Conservation (phyloP, 2,888 invertebrate genomes). For the Eilema caniola region DNA sequence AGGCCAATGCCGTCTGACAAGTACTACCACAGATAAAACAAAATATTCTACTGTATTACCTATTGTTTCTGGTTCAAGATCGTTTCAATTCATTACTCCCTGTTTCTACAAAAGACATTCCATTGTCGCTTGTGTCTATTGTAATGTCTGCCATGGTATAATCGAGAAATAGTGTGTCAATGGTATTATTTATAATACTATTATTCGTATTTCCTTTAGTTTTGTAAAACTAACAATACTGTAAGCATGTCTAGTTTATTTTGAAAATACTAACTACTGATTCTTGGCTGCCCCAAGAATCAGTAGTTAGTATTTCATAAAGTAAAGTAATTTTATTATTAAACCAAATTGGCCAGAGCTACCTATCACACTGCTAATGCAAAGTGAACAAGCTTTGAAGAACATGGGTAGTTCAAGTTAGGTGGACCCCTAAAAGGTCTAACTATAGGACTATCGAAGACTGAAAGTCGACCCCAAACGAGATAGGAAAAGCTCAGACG, state of each 20-base stretch:
- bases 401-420: no score
- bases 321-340: no score
- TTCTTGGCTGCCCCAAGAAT: no score
- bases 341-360: not conserved
- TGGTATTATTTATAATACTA: not conserved
- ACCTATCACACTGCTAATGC: no score
- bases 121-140: constrained; percentile 32
- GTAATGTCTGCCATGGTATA: constrained; percentile 29
- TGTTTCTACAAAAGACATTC: constrained; percentile 27
- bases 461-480: no score
- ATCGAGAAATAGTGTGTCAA: constrained; percentile 16
- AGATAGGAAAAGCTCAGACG: no score
- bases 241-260: not conserved
- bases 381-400: no score
- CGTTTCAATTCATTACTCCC: constrained; percentile 49
- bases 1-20: constrained; percentile 39
- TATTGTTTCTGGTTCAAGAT: constrained; percentile 53
- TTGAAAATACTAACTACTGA: not conserved
- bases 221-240: not conserved
- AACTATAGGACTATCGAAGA: no score
- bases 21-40: constrained; percentile 17
- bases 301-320: no score
- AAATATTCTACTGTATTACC: constrained; percentile 10
- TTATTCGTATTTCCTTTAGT: constrained; percentile 15
- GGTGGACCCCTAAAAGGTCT: no score